Evolutionary conservation across 2,888 invertebrate genomes (phyloP).

Genomic region (Nesidiocoris tenuis): DNA sequence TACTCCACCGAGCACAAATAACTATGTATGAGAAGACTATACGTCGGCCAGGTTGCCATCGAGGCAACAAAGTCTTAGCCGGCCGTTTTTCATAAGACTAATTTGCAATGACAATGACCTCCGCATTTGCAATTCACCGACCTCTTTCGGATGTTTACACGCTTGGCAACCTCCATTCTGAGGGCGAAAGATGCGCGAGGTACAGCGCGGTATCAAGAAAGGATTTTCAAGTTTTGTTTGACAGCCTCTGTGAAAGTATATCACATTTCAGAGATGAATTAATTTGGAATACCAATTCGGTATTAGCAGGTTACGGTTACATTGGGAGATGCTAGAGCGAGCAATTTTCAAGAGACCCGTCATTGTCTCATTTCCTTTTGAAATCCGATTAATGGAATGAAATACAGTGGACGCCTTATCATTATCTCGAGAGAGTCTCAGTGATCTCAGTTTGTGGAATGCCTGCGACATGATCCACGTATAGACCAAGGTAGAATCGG

Average conservation of each 20-base stretch:
- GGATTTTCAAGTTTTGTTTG: not conserved
- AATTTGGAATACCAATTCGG: not conserved
- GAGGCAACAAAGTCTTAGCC: slow-evolving; percentile 6
- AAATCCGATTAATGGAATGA: no score
- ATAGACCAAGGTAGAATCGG: no score
- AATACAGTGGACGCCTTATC: no score
- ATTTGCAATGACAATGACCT: slow-evolving; percentile 41
- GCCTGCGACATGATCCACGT: no score
- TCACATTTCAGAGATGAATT: not conserved
- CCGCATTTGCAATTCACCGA: slow-evolving; percentile 40
- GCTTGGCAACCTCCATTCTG: slow-evolving; percentile 35
- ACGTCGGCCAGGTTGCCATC: slow-evolving; percentile 31
- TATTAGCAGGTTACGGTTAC: no score
- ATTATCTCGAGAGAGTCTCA: no score
- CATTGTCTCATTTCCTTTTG: no score
- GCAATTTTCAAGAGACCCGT: no score
- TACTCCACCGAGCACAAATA: slow-evolving; percentile 23
- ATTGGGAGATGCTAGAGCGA: no score
- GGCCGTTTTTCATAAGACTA: slow-evolving; percentile 42
- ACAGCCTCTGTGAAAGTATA: not conserved
- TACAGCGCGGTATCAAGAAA: not conserved
- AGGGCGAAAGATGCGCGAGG: slow-evolving; percentile 15
- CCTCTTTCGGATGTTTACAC: slow-evolving; percentile 37
- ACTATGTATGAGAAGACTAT: slow-evolving; percentile 42
- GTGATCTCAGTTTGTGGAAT: no score